phyloP scores from a whole-genome alignment of 2,797 vertebrate genomes.

The Acanthis flammea region DNA sequence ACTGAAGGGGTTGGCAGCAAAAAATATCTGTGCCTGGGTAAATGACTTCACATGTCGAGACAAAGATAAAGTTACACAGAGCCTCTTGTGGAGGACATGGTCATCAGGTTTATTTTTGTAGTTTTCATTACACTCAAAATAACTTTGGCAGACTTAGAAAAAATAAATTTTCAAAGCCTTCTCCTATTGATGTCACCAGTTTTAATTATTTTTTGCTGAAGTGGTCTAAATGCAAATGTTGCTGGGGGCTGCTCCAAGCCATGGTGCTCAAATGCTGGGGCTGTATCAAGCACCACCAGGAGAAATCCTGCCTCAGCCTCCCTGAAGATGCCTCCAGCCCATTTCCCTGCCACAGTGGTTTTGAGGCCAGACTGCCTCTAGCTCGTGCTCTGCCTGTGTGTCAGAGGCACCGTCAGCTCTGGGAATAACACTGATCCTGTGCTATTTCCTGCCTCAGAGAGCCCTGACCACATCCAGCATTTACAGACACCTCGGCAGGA shows the following conservation, averaged over 20 bases:
- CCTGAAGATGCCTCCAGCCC: not conserved
- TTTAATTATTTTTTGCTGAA: conserved; percentile 63
- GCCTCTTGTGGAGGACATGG: conserved; percentile 27
- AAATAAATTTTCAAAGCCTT: conserved; percentile 58
- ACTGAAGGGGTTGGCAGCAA: not conserved
- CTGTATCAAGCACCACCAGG: not conserved
- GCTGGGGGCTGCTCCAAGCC: not conserved
- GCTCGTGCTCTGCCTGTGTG: not conserved
- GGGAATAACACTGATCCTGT: not conserved
- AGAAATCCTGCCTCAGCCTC: not conserved
- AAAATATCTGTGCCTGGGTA: conserved; percentile 13
- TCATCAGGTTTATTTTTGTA: conserved; percentile 65
- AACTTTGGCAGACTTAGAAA: conserved; percentile 51
- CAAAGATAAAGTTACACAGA: conserved; percentile 55
- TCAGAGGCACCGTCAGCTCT: not conserved
- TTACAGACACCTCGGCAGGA: not conserved
- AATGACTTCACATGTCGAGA: conserved; percentile 41
- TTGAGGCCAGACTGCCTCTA: conserved; percentile 22
- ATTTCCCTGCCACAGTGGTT: not conserved
- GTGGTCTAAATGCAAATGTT: not conserved
- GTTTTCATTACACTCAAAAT: conserved; percentile 65
- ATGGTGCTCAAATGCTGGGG: not conserved
- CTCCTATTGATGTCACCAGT: conserved; percentile 44
- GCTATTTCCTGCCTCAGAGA: not conserved
- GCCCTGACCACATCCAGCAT: not conserved